Conservation (phyloP, 92 coral and sea anemone species). For the Zoanthus sansibaricus region DNA sequence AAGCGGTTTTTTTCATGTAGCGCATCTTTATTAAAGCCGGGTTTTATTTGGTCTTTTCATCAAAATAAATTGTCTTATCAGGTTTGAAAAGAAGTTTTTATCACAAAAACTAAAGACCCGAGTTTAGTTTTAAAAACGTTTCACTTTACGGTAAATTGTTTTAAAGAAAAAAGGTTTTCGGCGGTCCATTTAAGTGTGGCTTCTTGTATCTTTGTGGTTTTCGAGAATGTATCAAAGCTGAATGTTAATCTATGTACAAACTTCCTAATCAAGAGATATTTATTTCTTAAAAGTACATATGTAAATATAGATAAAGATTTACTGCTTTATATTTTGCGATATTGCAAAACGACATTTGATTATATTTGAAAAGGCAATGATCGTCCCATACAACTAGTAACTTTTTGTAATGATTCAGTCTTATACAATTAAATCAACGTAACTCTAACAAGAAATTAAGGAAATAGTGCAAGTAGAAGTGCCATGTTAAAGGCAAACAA, state of each 20-base stretch:
- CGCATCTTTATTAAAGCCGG: neutral
- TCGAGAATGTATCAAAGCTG: neutral
- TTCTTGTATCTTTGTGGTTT: neutral
- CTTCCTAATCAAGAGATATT: slow-evolving; percentile 25
- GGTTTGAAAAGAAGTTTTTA: slow-evolving; percentile 24
- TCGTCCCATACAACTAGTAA: neutral
- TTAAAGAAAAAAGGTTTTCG: neutral
- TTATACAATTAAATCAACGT: slow-evolving; percentile 19
- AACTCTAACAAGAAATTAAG: slow-evolving; percentile 4
- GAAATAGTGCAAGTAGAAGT: slow-evolving; percentile 5
- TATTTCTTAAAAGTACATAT: neutral
- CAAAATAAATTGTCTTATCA: slow-evolving; percentile 10
- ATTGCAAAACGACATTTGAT: too few relatives aligned
- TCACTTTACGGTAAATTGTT: slow-evolving; percentile 6
- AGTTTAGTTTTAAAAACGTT: neutral
- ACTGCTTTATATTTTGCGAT: neutral
- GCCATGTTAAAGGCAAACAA: neutral
- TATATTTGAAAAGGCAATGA: neutral
- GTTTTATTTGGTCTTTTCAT: slow-evolving; percentile 15
- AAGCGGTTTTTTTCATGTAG: slow-evolving; percentile 23
- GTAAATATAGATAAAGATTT: neutral
- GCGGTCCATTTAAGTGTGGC: neutral
- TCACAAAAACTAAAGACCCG: slow-evolving; percentile 8
- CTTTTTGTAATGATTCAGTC: neutral
- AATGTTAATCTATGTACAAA: slow-evolving; percentile 3